Base-by-base conservation (phyloP, 2,888 invertebrate genomes). In the Deilephila elpenor region DNA sequence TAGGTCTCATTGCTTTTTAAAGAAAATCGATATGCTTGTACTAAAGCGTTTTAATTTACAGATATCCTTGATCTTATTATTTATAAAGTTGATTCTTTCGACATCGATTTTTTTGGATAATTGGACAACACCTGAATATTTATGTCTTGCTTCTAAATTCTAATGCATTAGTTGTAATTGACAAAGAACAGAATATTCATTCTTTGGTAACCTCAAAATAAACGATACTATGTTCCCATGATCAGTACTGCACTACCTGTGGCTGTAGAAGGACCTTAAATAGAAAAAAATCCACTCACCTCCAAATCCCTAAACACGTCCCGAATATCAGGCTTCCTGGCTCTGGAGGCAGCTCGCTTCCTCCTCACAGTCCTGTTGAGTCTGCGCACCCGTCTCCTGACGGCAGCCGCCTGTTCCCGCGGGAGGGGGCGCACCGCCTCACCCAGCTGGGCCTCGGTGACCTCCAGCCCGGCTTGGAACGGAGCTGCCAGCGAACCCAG, bases 301-400 rank as follows among this genome's bases (percentile, higher is more conserved):
- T 98, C 98, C 78, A 97, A 95, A 91, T 97, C 97, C 88, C 97
- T 96, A 85, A 98, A 97, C 71, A 98, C 97, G 91, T 98, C 97
- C 81, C 98, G 93, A 75, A 98, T 97, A 87, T 98, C 98, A 19
- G 97, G 97, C 83, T 97, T 97, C 75, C 96, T 96, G n/a, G 96
- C 91, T 71, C 94, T 84, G 25, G 93, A 90, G 56, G 93, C 93
- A 1, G 95, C 95, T 71, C 95, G 94, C 76, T 93, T 91, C 83
- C 96, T 95, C 72, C 97, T 95, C 53, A 97, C 95, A 0, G 98
- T 98, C 77, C 96, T 96, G 91, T 97, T 98, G 74, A 98, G 95
- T 14, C 97, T 96, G 73, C 96, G 95, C 44, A 98, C 97, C 29
- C 98, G 94, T 73, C 97, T 95, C 79, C 96, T 95, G 34, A 98